Conservation (phyloP, 2,888 invertebrate species). For the Trissolcus japonicus region DNA sequence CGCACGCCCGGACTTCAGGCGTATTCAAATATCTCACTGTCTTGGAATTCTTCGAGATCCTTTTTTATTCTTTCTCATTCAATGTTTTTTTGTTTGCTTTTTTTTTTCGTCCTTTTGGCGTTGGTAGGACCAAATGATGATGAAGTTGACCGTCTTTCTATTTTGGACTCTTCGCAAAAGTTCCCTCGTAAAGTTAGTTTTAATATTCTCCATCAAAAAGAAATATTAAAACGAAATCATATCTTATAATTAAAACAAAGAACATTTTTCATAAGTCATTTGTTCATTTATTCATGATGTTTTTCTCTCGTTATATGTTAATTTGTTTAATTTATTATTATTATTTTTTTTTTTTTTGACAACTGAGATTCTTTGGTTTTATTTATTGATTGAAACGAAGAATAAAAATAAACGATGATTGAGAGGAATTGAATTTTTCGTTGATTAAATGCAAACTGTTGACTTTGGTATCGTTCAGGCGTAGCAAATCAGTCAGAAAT, state of each 20-base stretch:
- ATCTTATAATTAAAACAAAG: too few species aligned
- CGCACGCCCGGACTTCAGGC: constrained; percentile 16
- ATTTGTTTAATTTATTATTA: too few species aligned
- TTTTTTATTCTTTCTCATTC: constrained; percentile 36
- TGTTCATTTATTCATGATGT: too few species aligned
- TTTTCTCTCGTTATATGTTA: too few species aligned
- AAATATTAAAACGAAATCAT: background rate
- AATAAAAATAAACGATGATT: constrained; percentile 25
- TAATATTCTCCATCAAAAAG: constrained; percentile 62
- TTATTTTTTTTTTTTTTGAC: too few species aligned
- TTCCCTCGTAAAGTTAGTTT: constrained; percentile 73
- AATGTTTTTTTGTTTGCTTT: constrained; percentile 1
- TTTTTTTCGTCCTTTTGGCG: constrained; percentile 10
- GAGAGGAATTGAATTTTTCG: constrained; percentile 28
- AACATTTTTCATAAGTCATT: too few species aligned
- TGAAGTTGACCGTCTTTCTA: constrained; percentile 68
- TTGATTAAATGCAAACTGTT: background rate
- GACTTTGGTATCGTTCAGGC: constrained; percentile 48
- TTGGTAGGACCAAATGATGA: constrained; percentile 71
- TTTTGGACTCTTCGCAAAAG: constrained; percentile 64
- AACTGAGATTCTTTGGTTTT: too few species aligned
- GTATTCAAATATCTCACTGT: constrained; percentile 44
- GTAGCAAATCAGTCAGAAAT: constrained; percentile 62
- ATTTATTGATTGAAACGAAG: too few species aligned
- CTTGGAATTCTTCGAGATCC: constrained; percentile 50